These are phyloP conservation scores for Pseudotriccus pelzelni DNA, from an alignment of 2,797 vertebrate genomes.

Conservation along the genomic window DNA sequence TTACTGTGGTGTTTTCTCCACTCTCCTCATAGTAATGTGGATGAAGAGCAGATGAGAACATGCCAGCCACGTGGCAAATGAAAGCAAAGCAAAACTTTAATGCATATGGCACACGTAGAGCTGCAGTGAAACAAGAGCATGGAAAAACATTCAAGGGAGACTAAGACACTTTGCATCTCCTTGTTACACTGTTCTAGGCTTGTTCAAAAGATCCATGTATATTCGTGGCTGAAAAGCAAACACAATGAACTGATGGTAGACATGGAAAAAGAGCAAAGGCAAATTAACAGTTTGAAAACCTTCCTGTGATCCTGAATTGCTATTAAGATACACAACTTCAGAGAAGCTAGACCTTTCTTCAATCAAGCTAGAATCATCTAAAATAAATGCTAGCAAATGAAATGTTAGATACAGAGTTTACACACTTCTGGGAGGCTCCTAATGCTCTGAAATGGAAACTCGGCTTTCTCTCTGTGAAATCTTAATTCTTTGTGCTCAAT, in stretches of 20 bases:
- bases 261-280: background rate
- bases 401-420: background rate
- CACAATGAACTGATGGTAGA: background rate
- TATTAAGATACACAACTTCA: background rate
- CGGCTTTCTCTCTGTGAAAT: constrained; percentile 7
- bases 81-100: background rate
- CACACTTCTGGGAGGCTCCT: background rate
- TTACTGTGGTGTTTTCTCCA: background rate
- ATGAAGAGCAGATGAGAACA: background rate
- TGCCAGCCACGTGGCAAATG: accelerated
- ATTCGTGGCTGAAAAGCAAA: background rate
- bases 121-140: background rate
- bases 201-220: background rate
- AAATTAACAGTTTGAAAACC: background rate
- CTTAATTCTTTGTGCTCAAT: background rate
- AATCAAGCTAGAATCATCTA: background rate
- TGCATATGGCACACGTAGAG: background rate
- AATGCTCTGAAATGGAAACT: background rate
- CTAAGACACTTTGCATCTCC: background rate
- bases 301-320: background rate
- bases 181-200: background rate
- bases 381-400: constrained; percentile 10
- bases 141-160: background rate
- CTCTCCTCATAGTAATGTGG: background rate
- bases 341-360: background rate